phyloP scores from a whole-genome alignment of 2,113 vertebrate genomes.

The Passer domesticus region DNA sequence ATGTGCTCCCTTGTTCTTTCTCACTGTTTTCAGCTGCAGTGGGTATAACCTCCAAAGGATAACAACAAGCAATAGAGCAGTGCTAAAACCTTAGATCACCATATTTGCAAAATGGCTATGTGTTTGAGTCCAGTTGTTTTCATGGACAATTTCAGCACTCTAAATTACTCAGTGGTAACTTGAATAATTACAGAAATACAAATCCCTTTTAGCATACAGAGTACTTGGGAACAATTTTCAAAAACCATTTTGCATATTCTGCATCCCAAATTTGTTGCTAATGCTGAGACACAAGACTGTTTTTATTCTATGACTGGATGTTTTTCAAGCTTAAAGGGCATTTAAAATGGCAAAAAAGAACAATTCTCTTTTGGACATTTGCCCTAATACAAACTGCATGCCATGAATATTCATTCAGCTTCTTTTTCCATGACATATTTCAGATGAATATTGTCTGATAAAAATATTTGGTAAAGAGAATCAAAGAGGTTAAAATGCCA shows the following conservation, averaged over 20 bases:
- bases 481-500: neutral
- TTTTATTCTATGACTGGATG: conserved; percentile 12
- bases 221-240: conserved; percentile 9
- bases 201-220: neutral
- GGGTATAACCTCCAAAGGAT: neutral
- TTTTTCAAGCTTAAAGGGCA: conserved; percentile 31
- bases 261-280: neutral
- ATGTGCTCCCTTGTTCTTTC: neutral
- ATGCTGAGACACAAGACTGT: neutral
- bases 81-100: neutral
- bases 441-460: neutral
- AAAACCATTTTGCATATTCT: conserved; percentile 8
- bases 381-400: neutral
- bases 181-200: conserved; percentile 20
- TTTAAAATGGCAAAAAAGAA: neutral
- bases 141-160: neutral
- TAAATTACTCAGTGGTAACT: conserved; percentile 26
- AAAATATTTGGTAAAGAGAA: conserved; percentile 5
- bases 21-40: neutral
- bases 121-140: conserved; percentile 34
- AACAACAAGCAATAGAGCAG: neutral
- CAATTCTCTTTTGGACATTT: conserved; percentile 1
- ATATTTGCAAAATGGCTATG: neutral
- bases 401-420: neutral
- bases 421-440: neutral